Evolutionary conservation across 2,797 vertebrate genomes (phyloP), one percentile per base, ranked within the genome.

Genomic region (Calcarius lapponicus): DNA sequence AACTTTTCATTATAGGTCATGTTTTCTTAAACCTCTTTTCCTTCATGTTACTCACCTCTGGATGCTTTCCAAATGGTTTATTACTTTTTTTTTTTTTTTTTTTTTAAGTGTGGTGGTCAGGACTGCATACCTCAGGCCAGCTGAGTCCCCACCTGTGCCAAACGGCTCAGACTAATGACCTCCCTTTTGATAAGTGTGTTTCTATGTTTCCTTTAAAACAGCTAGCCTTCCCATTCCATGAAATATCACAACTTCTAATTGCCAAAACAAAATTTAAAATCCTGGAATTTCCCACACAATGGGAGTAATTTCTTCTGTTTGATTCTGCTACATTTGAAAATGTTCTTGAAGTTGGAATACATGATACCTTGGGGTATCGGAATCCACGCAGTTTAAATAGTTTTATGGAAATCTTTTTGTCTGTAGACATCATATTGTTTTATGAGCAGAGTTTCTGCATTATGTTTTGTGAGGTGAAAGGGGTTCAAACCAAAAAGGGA

Each of bases 11-110:
- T 95, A 80, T 64, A 94, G 93, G 88, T 93, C 92, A 94, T 94
- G 90, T 95, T 96, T 97, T 92, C 86, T 95, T 96, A 95, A 95
- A 95, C 88, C 53, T 92, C 78, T 91, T 95, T 88, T 90, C 70
- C 66, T 95, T 90, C 65, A 0, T 80, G 86, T 95, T 90, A 64
- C 60, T 90, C 73, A 90, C 70, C 36, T 90, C 86, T 95, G 95
- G 93, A 94, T 89, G 34, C 9, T 93, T 90, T 96, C 92, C 95
- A 95, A 95, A 81, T 18, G 29, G 38, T 95, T 95, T 95, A 93
- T 92, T 85, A 62, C 88, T 53, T 66, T 58, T 95, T 89, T 26
- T 25, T 57, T 34, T 11, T 25, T 58, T 58, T 36, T 75, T 80
- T 81, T 82, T 95, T 91, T 56, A 75, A 94, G 34, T 56, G 64